Evolutionary conservation across 2,113 vertebrate genomes (phyloP).

Genomic region (Symphodus melops): DNA sequence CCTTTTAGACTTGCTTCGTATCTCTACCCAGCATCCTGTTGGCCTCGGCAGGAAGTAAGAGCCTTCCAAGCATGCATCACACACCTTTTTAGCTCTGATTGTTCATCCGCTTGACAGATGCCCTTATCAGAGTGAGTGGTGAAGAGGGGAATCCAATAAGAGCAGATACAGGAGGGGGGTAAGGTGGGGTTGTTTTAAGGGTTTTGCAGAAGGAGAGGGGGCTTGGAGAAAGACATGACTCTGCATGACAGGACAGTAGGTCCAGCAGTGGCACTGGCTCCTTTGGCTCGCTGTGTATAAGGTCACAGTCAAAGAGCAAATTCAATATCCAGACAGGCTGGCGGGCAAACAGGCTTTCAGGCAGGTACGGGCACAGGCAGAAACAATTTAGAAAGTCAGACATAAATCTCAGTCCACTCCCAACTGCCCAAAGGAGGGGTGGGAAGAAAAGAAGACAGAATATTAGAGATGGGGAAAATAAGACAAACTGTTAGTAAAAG

Average conservation of each 20-base stretch:
- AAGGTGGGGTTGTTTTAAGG: conserved; percentile 5
- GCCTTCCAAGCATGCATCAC: conserved; percentile 77
- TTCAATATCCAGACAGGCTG: conserved; percentile 77
- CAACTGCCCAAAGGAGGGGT: conserved; percentile 48
- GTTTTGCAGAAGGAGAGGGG: conserved; percentile 16
- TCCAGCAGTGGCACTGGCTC: conserved; percentile 69
- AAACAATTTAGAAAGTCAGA: conserved; percentile 66
- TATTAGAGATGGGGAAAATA: conserved; percentile 14
- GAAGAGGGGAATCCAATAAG: conserved; percentile 79
- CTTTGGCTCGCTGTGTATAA: conserved; percentile 73
- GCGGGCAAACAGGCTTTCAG: conserved; percentile 59
- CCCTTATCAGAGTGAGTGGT: conserved; percentile 81
- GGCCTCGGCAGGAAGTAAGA: conserved; percentile 71
- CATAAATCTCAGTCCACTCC: conserved; percentile 71
- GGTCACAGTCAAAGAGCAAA: conserved; percentile 82
- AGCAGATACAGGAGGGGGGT: conserved; percentile 53
- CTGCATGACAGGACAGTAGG: conserved; percentile 68
- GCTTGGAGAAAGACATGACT: conserved; percentile 60
- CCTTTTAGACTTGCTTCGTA: conserved; percentile 14
- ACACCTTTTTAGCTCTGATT: conserved; percentile 81
- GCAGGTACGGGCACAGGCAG: conserved; percentile 60
- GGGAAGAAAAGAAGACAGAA: conserved; percentile 16
- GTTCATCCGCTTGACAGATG: conserved; percentile 82
- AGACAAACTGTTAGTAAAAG: conserved; percentile 13
- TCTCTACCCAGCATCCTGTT: conserved; percentile 49